These are phyloP conservation scores for Cheiracanthium punctorium DNA, from an alignment of 2,888 invertebrate species.

Conservation along the genomic window DNA sequence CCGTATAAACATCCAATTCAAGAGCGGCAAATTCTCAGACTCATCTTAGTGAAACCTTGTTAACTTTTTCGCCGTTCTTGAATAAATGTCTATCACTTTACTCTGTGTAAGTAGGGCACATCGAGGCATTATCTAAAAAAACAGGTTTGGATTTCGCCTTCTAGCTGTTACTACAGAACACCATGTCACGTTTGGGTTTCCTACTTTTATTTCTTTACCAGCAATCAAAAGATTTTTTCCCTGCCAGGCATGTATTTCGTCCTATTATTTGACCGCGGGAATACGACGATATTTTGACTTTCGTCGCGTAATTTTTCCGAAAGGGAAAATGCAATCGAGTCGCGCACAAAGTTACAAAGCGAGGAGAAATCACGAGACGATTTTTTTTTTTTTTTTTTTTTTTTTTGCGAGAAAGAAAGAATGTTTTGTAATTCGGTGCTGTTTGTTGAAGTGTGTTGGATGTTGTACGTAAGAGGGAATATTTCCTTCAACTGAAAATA, in stretches of 20 bases:
- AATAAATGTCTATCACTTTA: neutral
- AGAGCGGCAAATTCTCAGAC: neutral
- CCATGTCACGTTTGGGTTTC: neutral
- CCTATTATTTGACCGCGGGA: too few species aligned
- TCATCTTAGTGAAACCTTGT: slow-evolving; percentile 6
- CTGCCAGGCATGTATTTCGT: neutral
- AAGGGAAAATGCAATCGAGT: too few species aligned
- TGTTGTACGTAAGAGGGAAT: too few species aligned
- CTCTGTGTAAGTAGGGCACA: neutral
- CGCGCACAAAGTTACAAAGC: too few species aligned
- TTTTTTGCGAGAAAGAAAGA: too few species aligned
- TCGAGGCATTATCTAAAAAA: neutral
- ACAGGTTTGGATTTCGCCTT: slow-evolving; percentile 47
- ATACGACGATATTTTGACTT: too few species aligned
- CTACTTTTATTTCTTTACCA: neutral
- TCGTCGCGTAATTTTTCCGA: too few species aligned
- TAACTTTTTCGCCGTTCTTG: neutral
- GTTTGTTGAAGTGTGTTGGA: too few species aligned
- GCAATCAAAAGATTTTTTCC: neutral
- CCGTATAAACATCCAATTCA: neutral
- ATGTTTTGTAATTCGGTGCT: too few species aligned
- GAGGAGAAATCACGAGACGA: too few species aligned
- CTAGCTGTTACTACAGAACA: slow-evolving; percentile 12
- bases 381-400: too few species aligned
- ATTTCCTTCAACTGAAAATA: too few species aligned